Base-by-base conservation (phyloP, 2,797 vertebrate species). In the Chelmon rostratus region DNA sequence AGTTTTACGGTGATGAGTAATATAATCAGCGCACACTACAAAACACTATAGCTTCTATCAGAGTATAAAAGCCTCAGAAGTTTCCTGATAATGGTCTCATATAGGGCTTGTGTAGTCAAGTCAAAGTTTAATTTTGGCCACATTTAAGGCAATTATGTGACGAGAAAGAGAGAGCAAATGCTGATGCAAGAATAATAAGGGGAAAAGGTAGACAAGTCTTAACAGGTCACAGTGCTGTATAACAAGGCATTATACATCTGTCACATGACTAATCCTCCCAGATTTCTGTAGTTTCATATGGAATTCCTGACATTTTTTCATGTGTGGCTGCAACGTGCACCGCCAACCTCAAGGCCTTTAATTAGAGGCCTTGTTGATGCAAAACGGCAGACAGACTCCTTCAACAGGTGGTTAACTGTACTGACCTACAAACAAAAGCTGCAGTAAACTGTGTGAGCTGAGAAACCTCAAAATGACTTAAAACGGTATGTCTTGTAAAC, bases 271-370 rank as follows among this genome's bases (percentile, higher is more conserved):
- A 90, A 94, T 93, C 89, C 81, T 68, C 35, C 72, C 77, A 84
- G 87, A 84, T 90, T 90, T 94, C 84, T 81, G 53, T 37, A 66
- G 66, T 75, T 92, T 65, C 67, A 84, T 79, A 81, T 73, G 84
- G 90, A 89, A 95, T 96, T 94, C 93, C 87, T 88, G 65, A 78
- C 76, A 95, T 95, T 92, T 91, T 90, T 88, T 71, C 69, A 52
- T 63, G 50, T 53, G 81, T 85, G 57, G 37, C 82, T 90, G 71
- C 81, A 84, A 78, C 13, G 77, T 90, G 82, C 80, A 59, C 83
- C 7, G 12, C 69, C 53, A 72, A 74, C 84, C 88, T 92, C 76
- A 83, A 73, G 64, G 82, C 49, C 63, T 54, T 80, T 90, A 85
- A 93, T 93, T 86, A 93, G 76, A 87, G 82, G 59, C 67, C 61